Conservation (phyloP, 2,797 vertebrate genomes). For the Lepilemur ruficaudatus region DNA sequence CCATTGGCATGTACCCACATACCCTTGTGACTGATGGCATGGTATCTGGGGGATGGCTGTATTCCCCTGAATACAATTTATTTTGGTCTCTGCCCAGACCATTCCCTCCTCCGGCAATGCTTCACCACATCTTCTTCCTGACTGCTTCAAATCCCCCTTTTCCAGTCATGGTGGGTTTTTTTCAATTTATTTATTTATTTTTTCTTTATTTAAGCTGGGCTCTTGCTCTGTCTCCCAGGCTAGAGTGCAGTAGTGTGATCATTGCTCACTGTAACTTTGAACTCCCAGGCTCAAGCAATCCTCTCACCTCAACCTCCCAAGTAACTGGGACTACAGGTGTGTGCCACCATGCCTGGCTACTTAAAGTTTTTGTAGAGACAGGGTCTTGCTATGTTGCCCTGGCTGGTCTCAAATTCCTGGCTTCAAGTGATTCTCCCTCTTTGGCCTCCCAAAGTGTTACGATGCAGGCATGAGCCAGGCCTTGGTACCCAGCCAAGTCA, state of each 20-base stretch:
- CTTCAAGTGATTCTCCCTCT: too few species aligned
- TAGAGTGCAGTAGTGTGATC: neutral
- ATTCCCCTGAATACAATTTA: slow-evolving; percentile 8
- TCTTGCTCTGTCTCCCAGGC: neutral
- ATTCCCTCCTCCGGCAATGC: neutral
- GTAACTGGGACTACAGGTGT: neutral
- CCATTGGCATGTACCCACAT: slow-evolving; percentile 57
- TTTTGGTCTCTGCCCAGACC: slow-evolving; percentile 38
- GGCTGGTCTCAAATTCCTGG: too few species aligned
- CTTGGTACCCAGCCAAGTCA: neutral
- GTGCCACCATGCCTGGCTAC: neutral
- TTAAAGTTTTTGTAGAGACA: neutral
- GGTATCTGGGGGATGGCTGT: slow-evolving; percentile 45
- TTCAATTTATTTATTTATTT: neutral
- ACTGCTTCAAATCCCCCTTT: neutral
- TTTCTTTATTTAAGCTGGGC: neutral
- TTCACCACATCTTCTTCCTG: neutral
- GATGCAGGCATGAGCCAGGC: too few species aligned
- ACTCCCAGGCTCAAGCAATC: neutral
- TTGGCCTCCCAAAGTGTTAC: too few species aligned
- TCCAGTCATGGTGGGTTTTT: neutral
- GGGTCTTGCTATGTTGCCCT: too few species aligned
- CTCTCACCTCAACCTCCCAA: neutral
- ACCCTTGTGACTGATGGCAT: slow-evolving; percentile 64
- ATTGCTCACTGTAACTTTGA: neutral